A percentile compares a stretch with the other conserved stretches of the same genome.
These are phyloP conservation scores for Palythoa heliodiscus DNA, from an alignment of 92 coral and sea anemone species.

Conservation along the genomic window DNA sequence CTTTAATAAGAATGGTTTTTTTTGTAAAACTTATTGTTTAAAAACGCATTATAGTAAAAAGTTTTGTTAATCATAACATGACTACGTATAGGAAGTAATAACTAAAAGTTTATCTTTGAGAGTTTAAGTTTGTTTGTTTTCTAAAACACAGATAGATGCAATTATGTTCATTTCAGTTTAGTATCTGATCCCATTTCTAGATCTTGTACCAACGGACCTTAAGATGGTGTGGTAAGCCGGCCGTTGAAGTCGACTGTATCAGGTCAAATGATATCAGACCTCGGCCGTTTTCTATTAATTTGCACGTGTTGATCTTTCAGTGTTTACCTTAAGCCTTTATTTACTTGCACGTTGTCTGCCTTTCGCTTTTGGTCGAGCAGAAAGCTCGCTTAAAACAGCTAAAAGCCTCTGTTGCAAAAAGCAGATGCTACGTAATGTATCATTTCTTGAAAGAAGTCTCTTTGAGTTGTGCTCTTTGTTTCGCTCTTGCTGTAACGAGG, in stretches of 20 bases:
- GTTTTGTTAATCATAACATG: too few relatives aligned
- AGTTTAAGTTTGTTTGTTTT: too few relatives aligned
- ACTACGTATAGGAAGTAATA: too few relatives aligned
- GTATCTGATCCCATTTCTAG: too few relatives aligned
- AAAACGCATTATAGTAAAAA: too few relatives aligned
- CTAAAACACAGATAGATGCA: too few relatives aligned
- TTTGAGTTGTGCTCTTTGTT: slow-evolving; percentile 2
- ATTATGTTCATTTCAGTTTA: too few relatives aligned
- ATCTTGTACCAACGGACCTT: too few relatives aligned
- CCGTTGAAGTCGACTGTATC: background rate
- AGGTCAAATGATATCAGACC: background rate
- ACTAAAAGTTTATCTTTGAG: too few relatives aligned
- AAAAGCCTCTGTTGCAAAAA: background rate
- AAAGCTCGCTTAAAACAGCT: background rate
- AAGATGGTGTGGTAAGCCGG: too few relatives aligned
- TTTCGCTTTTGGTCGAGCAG: background rate
- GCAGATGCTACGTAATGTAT: background rate
- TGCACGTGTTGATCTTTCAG: slow-evolving; percentile 31
- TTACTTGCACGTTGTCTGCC: background rate
- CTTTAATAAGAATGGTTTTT: too few relatives aligned
- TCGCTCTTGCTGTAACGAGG: slow-evolving; percentile 3
- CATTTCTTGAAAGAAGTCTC: slow-evolving; percentile 23
- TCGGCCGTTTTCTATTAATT: slow-evolving; percentile 7
- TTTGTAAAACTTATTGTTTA: too few relatives aligned
- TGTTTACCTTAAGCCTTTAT: slow-evolving; percentile 8